Percentiles rank a stretch among this genome's conserved stretches.
Evolutionary conservation across 2,888 invertebrate species (phyloP).

Genomic region (Nasonia oneida): DNA sequence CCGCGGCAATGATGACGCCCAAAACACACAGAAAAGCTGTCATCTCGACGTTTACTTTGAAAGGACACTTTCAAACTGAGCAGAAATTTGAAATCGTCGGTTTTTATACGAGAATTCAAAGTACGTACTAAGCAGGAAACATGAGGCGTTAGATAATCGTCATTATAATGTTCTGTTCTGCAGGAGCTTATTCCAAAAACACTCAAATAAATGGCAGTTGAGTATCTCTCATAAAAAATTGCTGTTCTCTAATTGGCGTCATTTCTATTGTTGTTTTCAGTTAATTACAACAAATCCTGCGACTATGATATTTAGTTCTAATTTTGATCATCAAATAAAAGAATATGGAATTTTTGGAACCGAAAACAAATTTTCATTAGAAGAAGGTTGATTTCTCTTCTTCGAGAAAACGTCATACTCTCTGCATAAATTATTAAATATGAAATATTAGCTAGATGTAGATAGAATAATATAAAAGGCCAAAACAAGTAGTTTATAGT

Average conservation of each 20-base stretch:
- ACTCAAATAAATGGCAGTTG: not conserved
- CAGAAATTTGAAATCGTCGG: not conserved
- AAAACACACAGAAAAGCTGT: slow-evolving; percentile 9
- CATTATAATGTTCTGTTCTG: not conserved
- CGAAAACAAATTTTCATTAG: no score
- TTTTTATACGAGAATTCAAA: slow-evolving; percentile 5
- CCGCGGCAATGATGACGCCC: not conserved
- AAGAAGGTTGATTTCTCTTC: no score
- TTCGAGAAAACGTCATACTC: no score
- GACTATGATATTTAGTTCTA: not conserved
- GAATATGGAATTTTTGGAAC: no score
- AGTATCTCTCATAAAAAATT: not conserved
- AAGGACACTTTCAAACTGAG: not conserved
- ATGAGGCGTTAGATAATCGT: not conserved
- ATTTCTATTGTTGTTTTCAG: not conserved
- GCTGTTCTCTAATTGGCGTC: not conserved
- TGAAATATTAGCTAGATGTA: no score
- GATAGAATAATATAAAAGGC: no score
- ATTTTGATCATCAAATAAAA: no score
- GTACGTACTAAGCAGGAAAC: slow-evolving; percentile 21
- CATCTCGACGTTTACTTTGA: slow-evolving; percentile 12
- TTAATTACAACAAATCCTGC: not conserved
- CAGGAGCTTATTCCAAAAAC: not conserved
- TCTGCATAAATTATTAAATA: no score
- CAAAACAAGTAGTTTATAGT: no score